A percentile compares a stretch with the other conserved stretches of the same genome.
Evolutionary conservation across 2,797 vertebrate species (phyloP).

Genomic region (Poeciliopsis infans): DNA sequence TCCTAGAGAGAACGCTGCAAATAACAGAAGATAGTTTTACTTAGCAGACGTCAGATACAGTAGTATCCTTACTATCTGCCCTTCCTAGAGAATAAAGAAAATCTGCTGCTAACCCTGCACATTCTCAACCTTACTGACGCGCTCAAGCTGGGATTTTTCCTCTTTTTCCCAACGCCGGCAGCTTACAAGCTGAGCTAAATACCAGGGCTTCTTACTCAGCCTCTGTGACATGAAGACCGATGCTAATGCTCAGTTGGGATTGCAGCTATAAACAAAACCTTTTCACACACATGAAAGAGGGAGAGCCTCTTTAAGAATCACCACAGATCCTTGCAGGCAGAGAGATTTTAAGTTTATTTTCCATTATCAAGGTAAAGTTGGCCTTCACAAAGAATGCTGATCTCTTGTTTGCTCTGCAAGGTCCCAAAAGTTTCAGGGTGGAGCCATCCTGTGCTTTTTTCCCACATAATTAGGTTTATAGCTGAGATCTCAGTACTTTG

Average conservation of each 20-base stretch:
- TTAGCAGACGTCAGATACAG: constrained; percentile 21
- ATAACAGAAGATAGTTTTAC: constrained; percentile 3
- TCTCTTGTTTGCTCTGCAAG: constrained; percentile 27
- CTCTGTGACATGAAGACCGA: constrained; percentile 57
- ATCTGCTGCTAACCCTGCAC: constrained; percentile 40
- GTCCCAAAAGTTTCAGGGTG: constrained; percentile 32
- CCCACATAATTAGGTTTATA: constrained; percentile 34
- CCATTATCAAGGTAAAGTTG: constrained; percentile 43
- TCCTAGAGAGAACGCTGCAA: neutral
- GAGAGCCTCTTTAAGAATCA: constrained; percentile 70
- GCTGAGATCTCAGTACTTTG: constrained; percentile 11
- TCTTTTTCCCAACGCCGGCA: constrained; percentile 47
- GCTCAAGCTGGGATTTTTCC: constrained; percentile 30
- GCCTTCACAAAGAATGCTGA: constrained; percentile 28
- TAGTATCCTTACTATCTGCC: constrained; percentile 33
- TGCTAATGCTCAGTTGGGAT: constrained; percentile 70
- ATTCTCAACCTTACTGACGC: constrained; percentile 58
- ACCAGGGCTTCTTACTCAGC: constrained; percentile 58
- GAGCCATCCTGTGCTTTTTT: constrained; percentile 31
- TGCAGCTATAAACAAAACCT: constrained; percentile 54
- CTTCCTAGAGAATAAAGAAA: constrained; percentile 14
- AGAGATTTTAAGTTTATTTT: constrained; percentile 52
- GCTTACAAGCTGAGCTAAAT: constrained; percentile 62
- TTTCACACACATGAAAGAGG: constrained; percentile 7
- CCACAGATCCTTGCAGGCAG: constrained; percentile 55